phyloP scores from a whole-genome alignment of 2,888 invertebrate genomes.

The Agrenia bidenticulata region DNA sequence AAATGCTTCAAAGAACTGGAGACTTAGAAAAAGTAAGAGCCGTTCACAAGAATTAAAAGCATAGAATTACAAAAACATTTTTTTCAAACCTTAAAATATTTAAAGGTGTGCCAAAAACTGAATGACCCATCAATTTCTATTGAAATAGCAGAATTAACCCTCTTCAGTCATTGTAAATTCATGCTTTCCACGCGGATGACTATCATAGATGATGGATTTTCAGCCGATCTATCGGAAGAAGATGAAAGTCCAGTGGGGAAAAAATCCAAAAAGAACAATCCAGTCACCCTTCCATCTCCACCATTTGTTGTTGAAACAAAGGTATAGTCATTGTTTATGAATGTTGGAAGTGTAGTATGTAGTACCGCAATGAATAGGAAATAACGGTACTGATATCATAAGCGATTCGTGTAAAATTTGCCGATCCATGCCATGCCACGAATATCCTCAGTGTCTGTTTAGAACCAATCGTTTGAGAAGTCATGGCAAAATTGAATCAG shows the following conservation, averaged over 20 bases:
- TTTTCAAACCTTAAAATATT: no score
- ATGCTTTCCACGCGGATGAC: conserved; percentile 47
- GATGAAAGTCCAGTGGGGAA: neutral
- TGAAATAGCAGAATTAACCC: conserved; percentile 21
- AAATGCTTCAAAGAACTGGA: conserved; percentile 30
- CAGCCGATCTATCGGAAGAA: conserved; percentile 1
- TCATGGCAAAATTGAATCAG: no score
- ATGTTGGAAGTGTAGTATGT: no score
- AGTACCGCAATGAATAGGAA: no score
- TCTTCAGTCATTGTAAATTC: conserved; percentile 41
- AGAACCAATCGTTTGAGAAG: no score
- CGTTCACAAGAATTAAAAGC: no score
- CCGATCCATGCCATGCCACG: no score
- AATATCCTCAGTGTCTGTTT: no score
- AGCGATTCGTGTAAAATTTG: no score
- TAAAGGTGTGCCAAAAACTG: conserved; percentile 45
- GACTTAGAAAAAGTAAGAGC: conserved; percentile 41
- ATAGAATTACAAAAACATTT: no score
- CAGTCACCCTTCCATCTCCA: conserved; percentile 40
- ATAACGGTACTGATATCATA: no score
- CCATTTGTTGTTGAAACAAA: conserved; percentile 51
- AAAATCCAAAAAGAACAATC: conserved; percentile 5
- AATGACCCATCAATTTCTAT: conserved; percentile 40
- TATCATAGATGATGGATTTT: conserved; percentile 27
- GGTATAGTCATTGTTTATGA: neutral